Conservation (phyloP, 2,797 vertebrate species). For the Rhinophrynus dorsalis region DNA sequence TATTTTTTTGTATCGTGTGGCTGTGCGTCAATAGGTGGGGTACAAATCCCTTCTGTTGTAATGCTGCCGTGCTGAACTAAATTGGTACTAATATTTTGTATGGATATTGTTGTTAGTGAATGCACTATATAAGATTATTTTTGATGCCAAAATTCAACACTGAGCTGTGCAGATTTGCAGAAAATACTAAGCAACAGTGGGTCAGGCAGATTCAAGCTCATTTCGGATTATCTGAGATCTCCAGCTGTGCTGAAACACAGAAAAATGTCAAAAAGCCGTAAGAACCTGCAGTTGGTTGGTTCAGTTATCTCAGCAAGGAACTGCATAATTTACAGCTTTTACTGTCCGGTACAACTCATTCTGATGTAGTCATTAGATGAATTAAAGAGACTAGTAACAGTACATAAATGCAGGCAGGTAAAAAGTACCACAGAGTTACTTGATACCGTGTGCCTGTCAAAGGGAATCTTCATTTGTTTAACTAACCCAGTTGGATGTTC, state of each 20-base stretch:
- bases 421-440: too few species aligned
- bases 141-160: slow-evolving; percentile 19
- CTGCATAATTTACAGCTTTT: not conserved
- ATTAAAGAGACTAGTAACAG: not conserved
- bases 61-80: not conserved
- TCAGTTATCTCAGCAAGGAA: slow-evolving; percentile 24
- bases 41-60: not conserved
- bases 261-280: slow-evolving; percentile 23
- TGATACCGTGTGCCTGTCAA: too few species aligned
- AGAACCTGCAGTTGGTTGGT: not conserved
- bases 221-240: slow-evolving; percentile 36
- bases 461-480: too few species aligned
- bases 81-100: not conserved
- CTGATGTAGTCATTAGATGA: slow-evolving; percentile 5
- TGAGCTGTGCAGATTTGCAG: slow-evolving; percentile 32
- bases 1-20: too few species aligned
- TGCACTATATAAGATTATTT: slow-evolving; percentile 21
- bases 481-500: too few species aligned
- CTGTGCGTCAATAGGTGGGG: not conserved
- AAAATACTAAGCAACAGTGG: slow-evolving; percentile 3
- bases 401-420: not conserved
- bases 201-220: slow-evolving; percentile 32
- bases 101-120: slow-evolving; percentile 3
- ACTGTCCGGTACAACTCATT: not conserved
- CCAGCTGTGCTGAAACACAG: slow-evolving; percentile 42